Evolutionary conservation across 2,113 vertebrate genomes (phyloP).

Genomic region (Puffinus mauretanicus): DNA sequence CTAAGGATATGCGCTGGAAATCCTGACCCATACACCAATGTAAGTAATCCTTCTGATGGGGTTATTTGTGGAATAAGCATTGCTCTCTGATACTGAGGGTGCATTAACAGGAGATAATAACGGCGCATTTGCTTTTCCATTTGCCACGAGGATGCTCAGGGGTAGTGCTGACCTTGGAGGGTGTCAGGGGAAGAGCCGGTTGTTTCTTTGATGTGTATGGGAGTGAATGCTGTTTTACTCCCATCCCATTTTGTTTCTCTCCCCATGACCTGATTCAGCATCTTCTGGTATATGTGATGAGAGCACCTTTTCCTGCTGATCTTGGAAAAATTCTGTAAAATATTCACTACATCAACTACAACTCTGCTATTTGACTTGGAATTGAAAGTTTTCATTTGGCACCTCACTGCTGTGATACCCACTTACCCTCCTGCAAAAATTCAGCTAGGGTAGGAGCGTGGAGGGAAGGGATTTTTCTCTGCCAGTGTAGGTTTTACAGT

Average conservation of each 20-base stretch:
- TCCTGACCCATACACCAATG: not conserved
- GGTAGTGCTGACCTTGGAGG: not conserved
- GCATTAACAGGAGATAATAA: not conserved
- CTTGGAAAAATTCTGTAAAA: not conserved
- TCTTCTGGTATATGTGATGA: not conserved
- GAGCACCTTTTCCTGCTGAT: not conserved
- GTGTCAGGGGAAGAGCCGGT: not conserved
- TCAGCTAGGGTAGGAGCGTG: not conserved
- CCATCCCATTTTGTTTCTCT: not conserved
- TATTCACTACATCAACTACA: not conserved
- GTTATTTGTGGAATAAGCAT: not conserved
- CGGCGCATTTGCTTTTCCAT: not conserved
- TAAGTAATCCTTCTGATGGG: not conserved
- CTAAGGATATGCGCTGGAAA: constrained; percentile 1
- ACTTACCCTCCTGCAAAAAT: not conserved
- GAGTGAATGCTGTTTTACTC: not conserved
- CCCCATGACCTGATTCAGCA: not conserved
- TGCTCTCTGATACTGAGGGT: not conserved
- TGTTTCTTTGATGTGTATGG: not conserved
- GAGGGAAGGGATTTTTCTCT: not conserved
- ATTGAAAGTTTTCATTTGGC: not conserved
- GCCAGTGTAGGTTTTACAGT: not conserved
- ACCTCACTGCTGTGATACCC: not conserved
- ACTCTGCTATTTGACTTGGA: not conserved
- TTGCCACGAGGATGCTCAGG: not conserved